phyloP scores from a whole-genome alignment of 2,797 vertebrate species.

The Muscicapa striata region DNA sequence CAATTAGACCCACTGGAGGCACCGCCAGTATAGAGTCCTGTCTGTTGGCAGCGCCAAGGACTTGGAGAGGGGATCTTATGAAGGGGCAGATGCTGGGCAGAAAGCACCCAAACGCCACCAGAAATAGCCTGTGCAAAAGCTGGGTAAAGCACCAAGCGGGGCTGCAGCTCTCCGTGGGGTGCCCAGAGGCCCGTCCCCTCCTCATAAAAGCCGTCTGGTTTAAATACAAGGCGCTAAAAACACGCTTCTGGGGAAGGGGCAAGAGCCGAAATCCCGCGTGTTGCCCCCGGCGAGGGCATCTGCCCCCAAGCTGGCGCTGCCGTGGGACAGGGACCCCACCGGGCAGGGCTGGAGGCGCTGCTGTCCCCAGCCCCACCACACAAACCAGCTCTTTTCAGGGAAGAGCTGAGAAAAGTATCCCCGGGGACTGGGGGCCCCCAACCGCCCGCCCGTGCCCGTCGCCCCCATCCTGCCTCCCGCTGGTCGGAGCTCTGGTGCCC shows the following conservation, averaged over 20 bases:
- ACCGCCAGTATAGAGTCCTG: background rate
- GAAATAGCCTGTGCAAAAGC: background rate
- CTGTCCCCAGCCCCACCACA: background rate
- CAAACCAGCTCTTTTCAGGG: background rate
- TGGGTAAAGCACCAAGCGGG: background rate
- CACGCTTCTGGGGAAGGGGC: background rate
- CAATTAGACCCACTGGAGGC: background rate
- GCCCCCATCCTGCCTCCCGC: background rate
- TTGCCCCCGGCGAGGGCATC: background rate
- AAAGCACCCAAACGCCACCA: background rate
- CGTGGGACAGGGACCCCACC: background rate
- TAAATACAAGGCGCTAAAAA: background rate
- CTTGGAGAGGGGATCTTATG: background rate
- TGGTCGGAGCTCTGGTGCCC: background rate
- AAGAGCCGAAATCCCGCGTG: background rate
- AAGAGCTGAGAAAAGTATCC: background rate
- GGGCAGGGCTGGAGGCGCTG: background rate
- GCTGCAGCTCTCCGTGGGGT: background rate
- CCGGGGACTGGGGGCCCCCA: background rate
- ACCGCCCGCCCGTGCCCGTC: background rate
- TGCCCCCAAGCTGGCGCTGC: background rate
- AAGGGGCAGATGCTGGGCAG: background rate
- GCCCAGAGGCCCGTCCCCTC: background rate
- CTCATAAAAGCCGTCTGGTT: background rate
- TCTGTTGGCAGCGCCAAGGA: background rate